Conservation (phyloP, 2,113 vertebrate genomes). For the Tiliqua scincoides region DNA sequence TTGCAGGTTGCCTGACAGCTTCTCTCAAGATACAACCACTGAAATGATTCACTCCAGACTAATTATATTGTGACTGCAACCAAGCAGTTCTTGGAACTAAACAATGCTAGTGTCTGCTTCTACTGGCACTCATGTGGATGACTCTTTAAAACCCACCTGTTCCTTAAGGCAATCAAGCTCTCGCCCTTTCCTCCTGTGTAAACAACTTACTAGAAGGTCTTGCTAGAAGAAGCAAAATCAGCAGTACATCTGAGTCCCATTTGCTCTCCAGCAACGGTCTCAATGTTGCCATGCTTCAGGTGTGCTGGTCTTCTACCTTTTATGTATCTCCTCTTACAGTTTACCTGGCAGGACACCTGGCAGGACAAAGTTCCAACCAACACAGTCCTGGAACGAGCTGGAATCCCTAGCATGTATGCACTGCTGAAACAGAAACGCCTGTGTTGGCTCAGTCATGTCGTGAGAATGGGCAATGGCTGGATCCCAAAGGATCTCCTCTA, state of each 20-base stretch:
- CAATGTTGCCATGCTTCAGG: not conserved
- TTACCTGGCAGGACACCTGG: no score
- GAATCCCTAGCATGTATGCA: no score
- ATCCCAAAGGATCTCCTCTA: no score
- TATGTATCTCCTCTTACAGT: not conserved
- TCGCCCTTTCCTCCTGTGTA: rapidly evolving
- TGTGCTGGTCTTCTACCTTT: not conserved
- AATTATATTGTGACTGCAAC: slow-evolving; percentile 12
- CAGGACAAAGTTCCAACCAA: no score
- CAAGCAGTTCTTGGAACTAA: rapidly evolving
- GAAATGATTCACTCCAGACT: rapidly evolving
- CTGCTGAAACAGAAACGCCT: no score
- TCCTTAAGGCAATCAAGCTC: not conserved
- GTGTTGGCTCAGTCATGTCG: no score
- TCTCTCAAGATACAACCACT: not conserved
- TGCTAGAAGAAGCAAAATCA: not conserved
- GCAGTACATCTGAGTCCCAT: not conserved
- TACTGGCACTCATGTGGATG: rapidly evolving
- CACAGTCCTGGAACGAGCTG: no score
- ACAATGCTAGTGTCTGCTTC: not conserved
- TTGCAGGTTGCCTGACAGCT: not conserved
- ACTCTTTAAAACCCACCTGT: slow-evolving; percentile 18
- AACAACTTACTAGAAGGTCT: not conserved
- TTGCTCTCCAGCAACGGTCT: not conserved
- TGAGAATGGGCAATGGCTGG: no score